Percentiles rank a stretch among this genome's conserved stretches.
Conservation (phyloP, 2,888 invertebrate species). For the Rhopalosiphum nymphaeae region DNA sequence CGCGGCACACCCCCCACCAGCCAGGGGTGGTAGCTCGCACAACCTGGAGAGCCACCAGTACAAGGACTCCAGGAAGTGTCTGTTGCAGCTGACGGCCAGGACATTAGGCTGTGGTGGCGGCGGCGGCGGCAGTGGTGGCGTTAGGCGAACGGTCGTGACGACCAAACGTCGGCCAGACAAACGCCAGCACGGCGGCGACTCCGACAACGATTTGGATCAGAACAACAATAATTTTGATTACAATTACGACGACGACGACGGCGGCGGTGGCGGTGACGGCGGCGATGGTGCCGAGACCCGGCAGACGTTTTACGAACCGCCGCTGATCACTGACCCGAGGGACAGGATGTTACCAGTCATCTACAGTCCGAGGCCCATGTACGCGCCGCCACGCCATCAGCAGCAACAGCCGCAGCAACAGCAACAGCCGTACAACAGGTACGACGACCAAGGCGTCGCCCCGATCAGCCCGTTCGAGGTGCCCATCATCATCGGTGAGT, state of each 20-base stretch:
- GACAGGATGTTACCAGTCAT: slow-evolving; percentile 63
- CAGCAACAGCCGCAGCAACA: slow-evolving; percentile 14
- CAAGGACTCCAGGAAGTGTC: slow-evolving; percentile 55
- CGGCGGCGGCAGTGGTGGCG: background rate
- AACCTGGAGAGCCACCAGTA: slow-evolving; percentile 43
- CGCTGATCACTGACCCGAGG: slow-evolving; percentile 54
- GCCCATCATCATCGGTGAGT: slow-evolving; percentile 64
- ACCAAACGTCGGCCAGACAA: background rate
- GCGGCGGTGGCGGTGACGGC: background rate
- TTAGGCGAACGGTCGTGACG: background rate
- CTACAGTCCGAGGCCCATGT: slow-evolving; percentile 65
- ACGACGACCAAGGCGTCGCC: slow-evolving; percentile 26
- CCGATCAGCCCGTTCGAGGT: slow-evolving; percentile 52
- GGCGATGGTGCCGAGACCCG: slow-evolving; percentile 5
- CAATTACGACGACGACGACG: slow-evolving; percentile 44
- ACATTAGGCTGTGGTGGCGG: slow-evolving; percentile 20
- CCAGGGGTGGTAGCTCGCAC: slow-evolving; percentile 34
- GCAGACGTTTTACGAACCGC: slow-evolving; percentile 47
- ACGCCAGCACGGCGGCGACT: background rate
- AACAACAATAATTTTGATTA: slow-evolving; percentile 47
- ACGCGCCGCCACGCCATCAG: slow-evolving; percentile 60
- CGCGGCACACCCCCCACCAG: background rate
- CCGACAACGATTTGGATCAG: background rate
- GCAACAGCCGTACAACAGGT: slow-evolving; percentile 43
- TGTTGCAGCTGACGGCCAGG: slow-evolving; percentile 11